phyloP scores from a whole-genome alignment of 2,797 vertebrate species.

The Malacoraja senta region DNA sequence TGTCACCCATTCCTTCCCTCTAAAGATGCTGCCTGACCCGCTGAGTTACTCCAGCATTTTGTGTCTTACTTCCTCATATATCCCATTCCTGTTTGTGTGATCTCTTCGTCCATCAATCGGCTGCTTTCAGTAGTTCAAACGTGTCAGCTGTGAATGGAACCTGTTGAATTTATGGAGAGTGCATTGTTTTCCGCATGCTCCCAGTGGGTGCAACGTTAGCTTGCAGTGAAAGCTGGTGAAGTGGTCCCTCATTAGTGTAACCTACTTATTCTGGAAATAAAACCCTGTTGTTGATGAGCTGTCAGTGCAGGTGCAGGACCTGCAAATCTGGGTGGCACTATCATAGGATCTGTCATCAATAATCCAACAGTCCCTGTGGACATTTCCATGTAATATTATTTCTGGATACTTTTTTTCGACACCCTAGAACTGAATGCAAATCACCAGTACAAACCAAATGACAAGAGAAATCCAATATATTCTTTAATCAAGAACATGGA shows the following conservation, averaged over 20 bases:
- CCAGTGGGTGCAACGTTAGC: neutral
- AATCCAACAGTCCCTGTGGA: neutral
- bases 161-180: neutral
- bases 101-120: neutral
- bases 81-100: neutral
- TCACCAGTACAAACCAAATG: neutral
- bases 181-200: neutral
- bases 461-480: neutral
- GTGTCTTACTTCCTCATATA: too few relatives aligned
- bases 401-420: neutral
- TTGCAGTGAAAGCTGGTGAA: neutral
- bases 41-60: too few relatives aligned
- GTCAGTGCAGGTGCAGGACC: neutral
- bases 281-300: neutral
- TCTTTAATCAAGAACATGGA: neutral
- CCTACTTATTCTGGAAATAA: neutral
- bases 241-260: neutral
- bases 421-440: neutral
- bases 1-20: too few relatives aligned
- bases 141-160: neutral
- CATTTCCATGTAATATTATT: neutral
- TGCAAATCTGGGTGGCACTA: neutral
- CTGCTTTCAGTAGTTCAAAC: neutral
- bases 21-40: too few relatives aligned
- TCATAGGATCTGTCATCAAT: neutral